Conservation (phyloP, 1,140 invertebrate species). For the Tenebrio molitor region DNA sequence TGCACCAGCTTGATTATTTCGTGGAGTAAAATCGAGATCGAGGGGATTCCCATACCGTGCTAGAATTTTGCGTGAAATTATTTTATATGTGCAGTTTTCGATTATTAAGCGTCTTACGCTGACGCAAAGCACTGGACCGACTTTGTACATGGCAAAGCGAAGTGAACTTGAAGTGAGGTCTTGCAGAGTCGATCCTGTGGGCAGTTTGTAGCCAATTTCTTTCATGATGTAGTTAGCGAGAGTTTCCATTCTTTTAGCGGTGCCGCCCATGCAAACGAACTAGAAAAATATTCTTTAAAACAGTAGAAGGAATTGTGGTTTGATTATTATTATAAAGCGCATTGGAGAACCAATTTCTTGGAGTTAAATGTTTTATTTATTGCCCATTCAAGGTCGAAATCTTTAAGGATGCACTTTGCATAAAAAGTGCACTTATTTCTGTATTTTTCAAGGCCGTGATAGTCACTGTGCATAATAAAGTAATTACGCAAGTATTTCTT, state of each 20-base stretch:
- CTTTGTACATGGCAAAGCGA: conserved; percentile 97
- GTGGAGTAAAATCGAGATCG: conserved; percentile 83
- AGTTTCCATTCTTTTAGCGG: conserved; percentile 92
- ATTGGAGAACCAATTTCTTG: too few species aligned
- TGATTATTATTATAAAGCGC: too few species aligned
- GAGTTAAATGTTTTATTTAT: too few species aligned
- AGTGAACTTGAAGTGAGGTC: conserved; percentile 95
- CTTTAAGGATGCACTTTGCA: too few species aligned
- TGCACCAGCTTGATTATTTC: conserved; percentile 86
- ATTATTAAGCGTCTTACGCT: too few species aligned
- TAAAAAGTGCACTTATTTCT: too few species aligned
- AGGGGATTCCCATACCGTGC: conserved; percentile 89
- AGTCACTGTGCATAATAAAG: too few species aligned
- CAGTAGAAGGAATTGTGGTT: too few species aligned
- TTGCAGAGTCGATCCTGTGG: conserved; percentile 85
- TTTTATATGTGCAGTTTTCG: too few species aligned
- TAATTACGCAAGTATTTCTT: too few species aligned
- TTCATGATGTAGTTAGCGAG: conserved; percentile 94
- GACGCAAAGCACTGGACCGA: conserved; percentile 91
- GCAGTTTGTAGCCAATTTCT: conserved; percentile 90
- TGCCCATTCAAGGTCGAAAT: too few species aligned
- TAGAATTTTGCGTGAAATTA: conserved; percentile 70
- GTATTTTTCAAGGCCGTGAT: too few species aligned
- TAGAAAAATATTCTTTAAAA: conserved; percentile 69
- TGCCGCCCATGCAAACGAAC: conserved; percentile 99